Percentiles rank a stretch among this genome's conserved stretches.
phyloP scores from a whole-genome alignment of 2,113 vertebrate species.

The Corvus cornix region DNA sequence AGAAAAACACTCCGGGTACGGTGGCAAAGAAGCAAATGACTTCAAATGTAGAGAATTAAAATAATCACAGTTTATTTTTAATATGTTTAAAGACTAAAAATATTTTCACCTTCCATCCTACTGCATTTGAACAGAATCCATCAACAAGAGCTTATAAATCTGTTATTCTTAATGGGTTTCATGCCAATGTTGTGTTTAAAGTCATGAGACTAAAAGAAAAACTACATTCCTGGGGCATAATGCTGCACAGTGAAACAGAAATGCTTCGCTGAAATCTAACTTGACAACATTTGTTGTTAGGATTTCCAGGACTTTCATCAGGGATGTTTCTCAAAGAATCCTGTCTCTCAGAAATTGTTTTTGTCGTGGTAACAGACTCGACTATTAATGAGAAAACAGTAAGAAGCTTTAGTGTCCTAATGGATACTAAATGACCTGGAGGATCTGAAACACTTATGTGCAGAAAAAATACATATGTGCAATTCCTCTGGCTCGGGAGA shows the following conservation, averaged over 20 bases:
- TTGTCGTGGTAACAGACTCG: conserved; percentile 51
- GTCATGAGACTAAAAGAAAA: conserved; percentile 35
- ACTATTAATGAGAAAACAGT: conserved; percentile 65
- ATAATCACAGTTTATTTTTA: conserved; percentile 53
- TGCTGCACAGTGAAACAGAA: conserved; percentile 16
- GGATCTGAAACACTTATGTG: conserved; percentile 41
- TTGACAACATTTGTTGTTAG: conserved; percentile 43
- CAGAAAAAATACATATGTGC: conserved; percentile 31
- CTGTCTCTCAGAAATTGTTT: conserved; percentile 61
- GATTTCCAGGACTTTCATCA: conserved; percentile 63
- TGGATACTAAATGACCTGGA: conserved; percentile 61
- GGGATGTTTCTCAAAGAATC: conserved; percentile 51
- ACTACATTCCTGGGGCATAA: conserved; percentile 40
- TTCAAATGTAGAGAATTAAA: conserved; percentile 44
- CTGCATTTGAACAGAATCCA: conserved; percentile 41
- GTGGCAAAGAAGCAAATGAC: conserved; percentile 15
- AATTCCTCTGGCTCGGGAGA: background rate
- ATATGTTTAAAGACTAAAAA: conserved; percentile 32
- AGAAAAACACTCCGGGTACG: background rate
- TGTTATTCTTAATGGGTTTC: conserved; percentile 50
- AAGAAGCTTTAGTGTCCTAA: conserved; percentile 61
- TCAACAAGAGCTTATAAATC: conserved; percentile 56
- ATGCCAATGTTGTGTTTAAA: conserved; percentile 46
- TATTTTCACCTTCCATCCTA: conserved; percentile 52
- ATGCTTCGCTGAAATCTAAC: conserved; percentile 24